Base-by-base conservation (phyloP, 2,113 vertebrate genomes). In the Apteryx owenii region DNA sequence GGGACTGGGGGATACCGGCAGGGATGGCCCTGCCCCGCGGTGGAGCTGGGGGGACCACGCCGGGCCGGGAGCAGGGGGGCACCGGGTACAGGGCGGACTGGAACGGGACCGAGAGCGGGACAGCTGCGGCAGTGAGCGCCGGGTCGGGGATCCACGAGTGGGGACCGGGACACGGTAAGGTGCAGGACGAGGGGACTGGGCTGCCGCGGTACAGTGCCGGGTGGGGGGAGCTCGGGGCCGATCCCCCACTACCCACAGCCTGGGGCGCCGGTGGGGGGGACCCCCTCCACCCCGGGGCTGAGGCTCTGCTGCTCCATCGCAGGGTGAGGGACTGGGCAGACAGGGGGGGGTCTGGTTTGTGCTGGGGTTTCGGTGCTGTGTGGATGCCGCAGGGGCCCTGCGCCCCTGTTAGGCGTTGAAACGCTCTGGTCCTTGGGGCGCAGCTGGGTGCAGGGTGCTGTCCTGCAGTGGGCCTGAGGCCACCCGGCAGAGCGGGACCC, bases 381-480 rank as follows among this genome's bases (percentile, higher is more conserved):
- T 18, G 56, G 29, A 11, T 60, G 56, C 31, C 6, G 9, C 56
- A 33, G 29, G 15, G 11, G 25, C 40, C 79, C 46, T 33, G 26
- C 9, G 3, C 26, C 6, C 44, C 12, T 9, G 7, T 12, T 53
- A 19, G 5, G 58, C 61, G 46, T 33, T 11, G 7, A 10, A 28
- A 17, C 0, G 4, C 56, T 19, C 12, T 42, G 36, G 9, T 51
- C 14, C 16, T 8, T 0, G 0, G 17, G 28, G 13, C 5, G 1
- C 38, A 31, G 71, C 0, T 1, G 19, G 36, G 31, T 66, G 62
- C 22, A 53, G 73, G 71, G 53, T 1, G 1, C 25, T 53, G 64
- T 33, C 56, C 56, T 15, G 17, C 56, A 4, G 53, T 38, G 84
- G 22, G 29, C n/a, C 26, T 2, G 6, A 70, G 29, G 16, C 60